A percentile compares a stretch with the other conserved stretches of the same genome.
phyloP scores from a whole-genome alignment of 1,140 invertebrate species.

The Drosophila aff. region DNA sequence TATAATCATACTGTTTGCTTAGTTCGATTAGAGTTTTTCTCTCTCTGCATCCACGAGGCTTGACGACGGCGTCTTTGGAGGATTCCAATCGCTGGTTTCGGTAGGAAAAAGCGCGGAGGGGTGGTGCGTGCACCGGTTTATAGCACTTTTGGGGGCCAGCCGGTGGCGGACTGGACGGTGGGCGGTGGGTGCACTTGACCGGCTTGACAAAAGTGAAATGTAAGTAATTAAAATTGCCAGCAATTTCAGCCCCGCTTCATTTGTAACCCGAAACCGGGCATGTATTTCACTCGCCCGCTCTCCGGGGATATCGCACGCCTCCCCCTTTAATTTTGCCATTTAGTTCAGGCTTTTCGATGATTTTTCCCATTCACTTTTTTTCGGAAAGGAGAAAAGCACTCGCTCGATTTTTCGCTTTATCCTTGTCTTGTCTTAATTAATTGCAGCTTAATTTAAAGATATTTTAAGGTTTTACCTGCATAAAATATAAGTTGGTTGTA shows the following conservation, averaged over 20 bases:
- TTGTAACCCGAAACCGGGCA: conserved; percentile 57
- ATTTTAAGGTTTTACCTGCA: neutral
- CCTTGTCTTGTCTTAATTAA: neutral
- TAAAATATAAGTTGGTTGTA: neutral
- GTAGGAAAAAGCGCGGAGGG: neutral
- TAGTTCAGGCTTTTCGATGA: neutral
- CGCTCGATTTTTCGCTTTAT: neutral
- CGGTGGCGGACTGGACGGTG: neutral
- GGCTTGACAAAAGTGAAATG: conserved; percentile 80
- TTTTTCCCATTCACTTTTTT: conserved; percentile 23
- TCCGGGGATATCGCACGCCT: neutral
- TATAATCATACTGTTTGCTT: neutral
- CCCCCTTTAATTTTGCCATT: neutral
- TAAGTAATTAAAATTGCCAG: conserved; percentile 80
- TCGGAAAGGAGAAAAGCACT: neutral
- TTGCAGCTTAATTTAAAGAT: neutral
- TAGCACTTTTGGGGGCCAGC: conserved; percentile 65
- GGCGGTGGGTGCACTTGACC: conserved; percentile 63
- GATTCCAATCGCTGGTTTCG: conserved; percentile 14
- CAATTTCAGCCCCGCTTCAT: conserved; percentile 56
- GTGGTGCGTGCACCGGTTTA: conserved; percentile 73
- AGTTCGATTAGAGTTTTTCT: neutral
- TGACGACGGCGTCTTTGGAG: conserved; percentile 18
- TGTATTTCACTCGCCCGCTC: conserved; percentile 2
- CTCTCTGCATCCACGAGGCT: conserved; percentile 11